Percentiles rank a stretch among this genome's conserved stretches.
These are phyloP conservation scores for Melanotaenia parkinsoni DNA, from an alignment of 2,797 vertebrate genomes.

Conservation along the genomic window DNA sequence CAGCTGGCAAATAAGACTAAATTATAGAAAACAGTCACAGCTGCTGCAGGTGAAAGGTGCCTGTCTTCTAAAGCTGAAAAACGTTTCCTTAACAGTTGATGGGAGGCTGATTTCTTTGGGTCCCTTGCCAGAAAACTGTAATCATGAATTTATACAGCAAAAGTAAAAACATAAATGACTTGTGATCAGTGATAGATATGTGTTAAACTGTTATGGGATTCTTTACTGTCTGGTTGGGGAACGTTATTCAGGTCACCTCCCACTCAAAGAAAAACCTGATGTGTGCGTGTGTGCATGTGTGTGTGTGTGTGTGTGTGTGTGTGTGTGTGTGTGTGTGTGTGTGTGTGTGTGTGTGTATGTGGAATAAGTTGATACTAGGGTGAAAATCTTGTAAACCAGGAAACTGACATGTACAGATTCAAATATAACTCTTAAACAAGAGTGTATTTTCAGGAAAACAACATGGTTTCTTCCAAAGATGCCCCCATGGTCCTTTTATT, in stretches of 20 bases:
- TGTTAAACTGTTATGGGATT: conserved; percentile 43
- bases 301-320: conserved; percentile 22
- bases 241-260: conserved; percentile 54
- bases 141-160: conserved; percentile 48
- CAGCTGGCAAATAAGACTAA: conserved; percentile 15
- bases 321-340: neutral
- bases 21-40: conserved; percentile 20
- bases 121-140: conserved; percentile 43
- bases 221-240: conserved; percentile 45
- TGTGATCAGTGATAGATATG: conserved; percentile 61
- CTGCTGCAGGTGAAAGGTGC: conserved; percentile 31
- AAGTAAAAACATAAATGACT: conserved; percentile 17
- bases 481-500: neutral
- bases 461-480: conserved; percentile 2
- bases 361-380: too few relatives aligned
- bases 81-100: conserved; percentile 36
- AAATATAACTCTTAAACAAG: neutral
- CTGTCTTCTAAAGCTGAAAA: neutral
- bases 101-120: conserved; percentile 23
- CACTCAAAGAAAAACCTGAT: conserved; percentile 5
- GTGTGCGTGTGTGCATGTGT: neutral
- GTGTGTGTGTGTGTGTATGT: conserved; percentile 12
- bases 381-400: conserved; percentile 47
- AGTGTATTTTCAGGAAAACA: conserved; percentile 6
- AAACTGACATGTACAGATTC: conserved; percentile 12